Conservation (phyloP, 2,797 vertebrate genomes). For the Rhynchotus rufescens region DNA sequence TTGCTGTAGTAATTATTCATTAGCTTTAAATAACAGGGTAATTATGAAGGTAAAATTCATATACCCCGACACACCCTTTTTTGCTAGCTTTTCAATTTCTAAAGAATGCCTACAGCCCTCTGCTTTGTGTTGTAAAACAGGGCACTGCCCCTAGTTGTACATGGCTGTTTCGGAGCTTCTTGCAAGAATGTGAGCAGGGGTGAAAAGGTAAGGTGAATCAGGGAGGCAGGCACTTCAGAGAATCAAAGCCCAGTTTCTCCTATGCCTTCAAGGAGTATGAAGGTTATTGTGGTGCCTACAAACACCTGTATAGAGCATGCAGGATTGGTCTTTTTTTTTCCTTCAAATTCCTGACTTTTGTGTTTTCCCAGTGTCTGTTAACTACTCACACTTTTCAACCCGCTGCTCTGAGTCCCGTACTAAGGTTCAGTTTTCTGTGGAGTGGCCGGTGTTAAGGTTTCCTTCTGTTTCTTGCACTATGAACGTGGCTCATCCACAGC, state of each 20-base stretch:
- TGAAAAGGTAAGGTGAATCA: slow-evolving; percentile 62
- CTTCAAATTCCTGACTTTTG: neutral
- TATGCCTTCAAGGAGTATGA: neutral
- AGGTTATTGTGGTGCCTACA: neutral
- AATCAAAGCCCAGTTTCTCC: slow-evolving; percentile 1
- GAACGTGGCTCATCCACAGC: neutral
- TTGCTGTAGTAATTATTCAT: slow-evolving; percentile 74
- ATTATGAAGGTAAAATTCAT: slow-evolving; percentile 69
- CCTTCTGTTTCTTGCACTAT: neutral
- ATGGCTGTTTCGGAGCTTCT: slow-evolving; percentile 25
- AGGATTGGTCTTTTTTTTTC: neutral
- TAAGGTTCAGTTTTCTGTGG: neutral
- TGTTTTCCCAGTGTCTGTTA: neutral
- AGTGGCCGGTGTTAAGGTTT: neutral
- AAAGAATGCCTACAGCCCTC: slow-evolving; percentile 56
- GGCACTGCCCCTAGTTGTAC: slow-evolving; percentile 7
- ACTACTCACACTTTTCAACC: neutral
- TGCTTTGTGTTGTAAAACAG: slow-evolving; percentile 59
- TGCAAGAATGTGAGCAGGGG: slow-evolving; percentile 30
- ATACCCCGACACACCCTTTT: slow-evolving; percentile 69
- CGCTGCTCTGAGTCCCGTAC: neutral
- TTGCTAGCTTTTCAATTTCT: slow-evolving; percentile 61
- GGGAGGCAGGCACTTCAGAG: neutral
- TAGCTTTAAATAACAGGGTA: slow-evolving; percentile 74
- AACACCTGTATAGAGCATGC: neutral